Conservation (phyloP, 1,140 invertebrate species). For the Hypsibius dujardini region DNA sequence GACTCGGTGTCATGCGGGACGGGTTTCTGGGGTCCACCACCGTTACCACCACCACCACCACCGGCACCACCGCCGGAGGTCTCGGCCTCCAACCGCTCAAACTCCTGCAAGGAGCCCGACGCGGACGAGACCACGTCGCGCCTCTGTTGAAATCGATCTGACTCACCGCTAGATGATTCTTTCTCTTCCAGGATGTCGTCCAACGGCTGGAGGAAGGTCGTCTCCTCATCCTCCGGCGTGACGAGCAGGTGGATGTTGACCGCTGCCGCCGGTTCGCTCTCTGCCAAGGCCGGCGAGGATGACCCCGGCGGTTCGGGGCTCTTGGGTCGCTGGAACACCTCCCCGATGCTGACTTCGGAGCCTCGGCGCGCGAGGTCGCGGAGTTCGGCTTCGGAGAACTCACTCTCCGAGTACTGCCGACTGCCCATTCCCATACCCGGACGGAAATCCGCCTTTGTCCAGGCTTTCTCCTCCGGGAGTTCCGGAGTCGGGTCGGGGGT, state of each 20-base stretch:
- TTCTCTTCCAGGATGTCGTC: slow-evolving; percentile 15
- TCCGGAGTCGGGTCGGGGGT: slow-evolving; percentile 15
- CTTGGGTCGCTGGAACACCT: background rate
- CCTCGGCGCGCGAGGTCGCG: slow-evolving; percentile 1
- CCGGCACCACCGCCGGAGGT: too few species aligned
- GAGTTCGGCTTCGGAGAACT: slow-evolving; percentile 16
- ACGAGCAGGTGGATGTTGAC: background rate
- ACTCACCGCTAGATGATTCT: slow-evolving; percentile 15
- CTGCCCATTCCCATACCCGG: background rate
- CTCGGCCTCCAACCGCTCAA: background rate
- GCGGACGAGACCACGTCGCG: slow-evolving; percentile 3
- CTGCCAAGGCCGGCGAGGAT: background rate
- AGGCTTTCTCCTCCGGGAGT: background rate
- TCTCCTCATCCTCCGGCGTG: background rate
- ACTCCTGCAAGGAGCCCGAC: slow-evolving; percentile 9
- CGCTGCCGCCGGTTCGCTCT: background rate
- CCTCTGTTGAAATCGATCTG: background rate
- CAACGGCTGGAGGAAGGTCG: background rate
- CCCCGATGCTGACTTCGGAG: background rate
- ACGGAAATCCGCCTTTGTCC: background rate
- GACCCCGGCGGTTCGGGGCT: background rate
- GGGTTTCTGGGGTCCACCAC: too few species aligned
- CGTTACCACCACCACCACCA: too few species aligned
- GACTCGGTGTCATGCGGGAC: background rate
- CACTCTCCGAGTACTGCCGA: slow-evolving; percentile 7